A percentile compares a stretch with the other conserved stretches of the same genome.
These are phyloP conservation scores for Beroe forskalii DNA, from an alignment of 37 sponge, comb jelly and placozoan species.

Conservation along the genomic window DNA sequence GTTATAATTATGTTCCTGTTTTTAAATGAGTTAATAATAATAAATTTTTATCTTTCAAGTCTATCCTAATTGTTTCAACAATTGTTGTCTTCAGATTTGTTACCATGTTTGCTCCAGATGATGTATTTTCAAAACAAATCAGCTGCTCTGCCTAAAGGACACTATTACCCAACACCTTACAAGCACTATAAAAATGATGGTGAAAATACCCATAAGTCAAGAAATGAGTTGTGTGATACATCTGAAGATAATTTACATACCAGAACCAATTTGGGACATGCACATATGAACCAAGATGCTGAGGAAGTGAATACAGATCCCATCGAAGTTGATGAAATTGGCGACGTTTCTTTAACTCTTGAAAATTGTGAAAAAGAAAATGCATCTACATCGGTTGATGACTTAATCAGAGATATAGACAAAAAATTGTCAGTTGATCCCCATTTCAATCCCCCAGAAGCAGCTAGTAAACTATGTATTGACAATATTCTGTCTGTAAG, in stretches of 20 bases:
- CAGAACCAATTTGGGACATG: neutral
- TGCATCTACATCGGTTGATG: slow-evolving; percentile 38
- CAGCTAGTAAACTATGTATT: neutral
- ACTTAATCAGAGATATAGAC: slow-evolving; percentile 37
- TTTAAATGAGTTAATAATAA: no score
- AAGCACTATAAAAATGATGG: neutral
- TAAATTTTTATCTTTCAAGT: no score
- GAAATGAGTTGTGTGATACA: no score
- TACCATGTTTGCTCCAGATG: slow-evolving; percentile 40
- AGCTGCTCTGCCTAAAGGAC: slow-evolving; percentile 8
- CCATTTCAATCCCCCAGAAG: neutral
- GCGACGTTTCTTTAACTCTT: no score
- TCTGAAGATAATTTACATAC: no score
- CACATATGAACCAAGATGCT: neutral
- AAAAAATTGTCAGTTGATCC: neutral
- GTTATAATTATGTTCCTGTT: no score
- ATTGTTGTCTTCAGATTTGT: no score
- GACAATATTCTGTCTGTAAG: slow-evolving; percentile 38
- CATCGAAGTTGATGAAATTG: neutral
- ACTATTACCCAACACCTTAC: slow-evolving; percentile 3
- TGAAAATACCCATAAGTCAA: neutral
- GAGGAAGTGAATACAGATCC: neutral
- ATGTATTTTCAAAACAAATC: neutral
- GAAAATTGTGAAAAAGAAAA: neutral
- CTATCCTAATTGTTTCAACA: no score